These are phyloP conservation scores for Plotosus lineatus DNA, from an alignment of 2,113 vertebrate genomes.

Conservation along the genomic window DNA sequence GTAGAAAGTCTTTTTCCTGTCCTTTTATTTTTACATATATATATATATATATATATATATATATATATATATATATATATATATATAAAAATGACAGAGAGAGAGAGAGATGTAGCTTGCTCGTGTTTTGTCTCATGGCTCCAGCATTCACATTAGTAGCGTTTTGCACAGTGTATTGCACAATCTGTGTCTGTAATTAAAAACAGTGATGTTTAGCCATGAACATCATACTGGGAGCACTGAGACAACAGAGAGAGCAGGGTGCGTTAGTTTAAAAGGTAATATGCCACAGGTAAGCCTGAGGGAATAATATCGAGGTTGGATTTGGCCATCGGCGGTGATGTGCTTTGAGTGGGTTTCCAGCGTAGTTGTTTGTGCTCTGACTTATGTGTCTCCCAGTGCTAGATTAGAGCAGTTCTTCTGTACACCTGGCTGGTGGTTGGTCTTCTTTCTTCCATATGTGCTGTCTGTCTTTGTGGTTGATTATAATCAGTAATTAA, in stretches of 20 bases:
- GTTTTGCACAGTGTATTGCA: background rate
- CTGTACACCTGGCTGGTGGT: background rate
- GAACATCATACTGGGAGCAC: background rate
- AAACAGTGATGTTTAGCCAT: background rate
- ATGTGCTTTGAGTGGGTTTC: background rate
- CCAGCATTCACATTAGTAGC: background rate
- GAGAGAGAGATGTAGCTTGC: too few relatives aligned
- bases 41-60: background rate
- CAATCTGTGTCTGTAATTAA: background rate
- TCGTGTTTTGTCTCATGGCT: background rate
- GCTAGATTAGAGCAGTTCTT: background rate
- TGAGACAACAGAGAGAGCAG: background rate
- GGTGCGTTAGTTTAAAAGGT: constrained; percentile 20
- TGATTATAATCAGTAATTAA: constrained; percentile 13
- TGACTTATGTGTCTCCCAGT: constrained; percentile 8
- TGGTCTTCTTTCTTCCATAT: background rate
- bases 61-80: background rate
- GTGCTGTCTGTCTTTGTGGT: constrained; percentile 3
- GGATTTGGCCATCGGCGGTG: background rate
- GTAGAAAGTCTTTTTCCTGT: too few relatives aligned
- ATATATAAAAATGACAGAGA: background rate
- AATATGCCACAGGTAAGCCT: constrained; percentile 17
- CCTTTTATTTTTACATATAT: too few relatives aligned
- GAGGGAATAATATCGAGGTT: background rate
- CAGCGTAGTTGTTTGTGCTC: background rate